Percentiles rank a stretch among this genome's conserved stretches.
phyloP scores from a whole-genome alignment of 1,140 invertebrate genomes.

The Drosophila kurseongensis region DNA sequence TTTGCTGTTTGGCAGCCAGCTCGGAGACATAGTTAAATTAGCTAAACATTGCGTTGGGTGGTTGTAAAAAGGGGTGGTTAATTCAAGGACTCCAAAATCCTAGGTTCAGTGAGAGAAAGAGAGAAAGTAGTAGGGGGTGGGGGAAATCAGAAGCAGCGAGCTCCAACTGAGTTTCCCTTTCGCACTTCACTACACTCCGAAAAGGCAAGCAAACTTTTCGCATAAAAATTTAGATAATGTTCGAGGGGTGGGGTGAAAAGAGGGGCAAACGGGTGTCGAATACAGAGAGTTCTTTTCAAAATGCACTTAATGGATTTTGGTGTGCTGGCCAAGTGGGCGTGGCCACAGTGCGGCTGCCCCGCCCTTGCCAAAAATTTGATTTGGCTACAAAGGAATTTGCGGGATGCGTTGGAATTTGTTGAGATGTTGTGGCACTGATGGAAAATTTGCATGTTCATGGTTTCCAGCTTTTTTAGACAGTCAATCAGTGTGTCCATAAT shows the following conservation, averaged over 20 bases:
- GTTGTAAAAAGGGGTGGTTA: neutral
- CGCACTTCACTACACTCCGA: constrained; percentile 65
- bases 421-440: constrained; percentile 15
- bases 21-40: constrained; percentile 78
- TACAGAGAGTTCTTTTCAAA: constrained; percentile 20
- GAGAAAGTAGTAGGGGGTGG: constrained; percentile 8
- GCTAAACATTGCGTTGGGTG: constrained; percentile 73
- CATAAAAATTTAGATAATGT: constrained; percentile 81
- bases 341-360: constrained; percentile 29
- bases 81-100: no score
- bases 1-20: constrained; percentile 74
- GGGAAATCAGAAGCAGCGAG: constrained; percentile 9
- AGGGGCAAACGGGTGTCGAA: neutral
- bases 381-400: constrained; percentile 42
- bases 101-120: neutral
- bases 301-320: constrained; percentile 53
- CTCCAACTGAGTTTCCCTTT: constrained; percentile 55
- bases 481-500: constrained; percentile 10
- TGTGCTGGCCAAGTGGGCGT: constrained; percentile 44
- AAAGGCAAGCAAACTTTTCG: constrained; percentile 65
- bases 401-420: constrained; percentile 13
- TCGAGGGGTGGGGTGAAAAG: constrained; percentile 8
- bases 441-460: constrained; percentile 17
- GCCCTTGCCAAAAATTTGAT: constrained; percentile 31
- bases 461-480: neutral